Base-by-base conservation (phyloP, 2,797 vertebrate species). In the Myotis vivesi region DNA sequence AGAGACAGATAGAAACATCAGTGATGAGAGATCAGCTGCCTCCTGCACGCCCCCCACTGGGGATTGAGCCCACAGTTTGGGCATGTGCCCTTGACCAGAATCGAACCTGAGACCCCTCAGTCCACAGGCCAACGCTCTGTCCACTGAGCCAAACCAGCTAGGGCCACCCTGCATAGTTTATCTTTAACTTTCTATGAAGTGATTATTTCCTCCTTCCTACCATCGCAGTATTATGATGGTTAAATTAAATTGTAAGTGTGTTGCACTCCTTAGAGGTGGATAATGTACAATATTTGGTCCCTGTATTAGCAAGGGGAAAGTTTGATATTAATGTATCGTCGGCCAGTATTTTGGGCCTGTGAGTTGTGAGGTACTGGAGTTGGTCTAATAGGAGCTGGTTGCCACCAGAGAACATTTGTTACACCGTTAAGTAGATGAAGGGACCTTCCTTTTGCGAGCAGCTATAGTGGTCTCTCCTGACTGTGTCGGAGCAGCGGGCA, bases 351-450 rank as follows among this genome's bases (percentile, higher is more conserved):
- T 41, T 12, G 80, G 49, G 23, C 71, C 15, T 41, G 0, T 22
- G 53, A 75, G n/a, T 11, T 36, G 10, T 17, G 53, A 77, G 30
- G 28, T 33, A 19, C 38, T 88, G 16, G n/a, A 23, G 22, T 46
- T 36, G 33, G 17, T 76, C 8, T 46, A 38, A 41, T 41, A 36
- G 91, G 51, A 79, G 57, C 55, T 51, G 3, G 30, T 57, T 41
- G 10, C 77, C 62, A 59, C 64, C 28, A 75, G 84, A 88, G 57
- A 75, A 28, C 44, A 68, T 73, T 89, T 64, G 28, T 88, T 64
- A 22, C 15, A 30, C 44, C 12, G 4, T 51, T 46, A 59, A 72
- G 33, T 30, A 36, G 13, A 49, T 51, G 72, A 69, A 23, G 10
- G 44, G 25, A 79, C 55, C 16, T 84, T 66, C 28, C 33, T 89